Conservation (phyloP, 2,113 vertebrate genomes). For the Carollia perspicillata region DNA sequence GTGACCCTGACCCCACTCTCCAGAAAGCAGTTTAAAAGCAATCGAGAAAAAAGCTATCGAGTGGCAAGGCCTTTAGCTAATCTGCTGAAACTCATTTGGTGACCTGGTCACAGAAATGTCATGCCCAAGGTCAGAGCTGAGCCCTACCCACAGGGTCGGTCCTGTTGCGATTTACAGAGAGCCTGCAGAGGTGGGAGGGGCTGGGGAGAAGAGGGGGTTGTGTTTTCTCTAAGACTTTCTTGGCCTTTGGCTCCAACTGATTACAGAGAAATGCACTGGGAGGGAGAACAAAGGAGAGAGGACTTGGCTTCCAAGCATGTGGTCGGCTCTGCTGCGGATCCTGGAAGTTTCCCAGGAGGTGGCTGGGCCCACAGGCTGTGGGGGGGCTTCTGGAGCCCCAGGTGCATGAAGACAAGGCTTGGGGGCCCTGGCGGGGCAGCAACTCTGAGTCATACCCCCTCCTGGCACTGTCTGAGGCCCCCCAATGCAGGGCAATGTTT, state of each 20-base stretch:
- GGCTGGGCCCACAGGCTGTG: background rate
- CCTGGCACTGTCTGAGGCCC: background rate
- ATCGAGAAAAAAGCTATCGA: accelerated
- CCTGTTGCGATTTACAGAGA: background rate
- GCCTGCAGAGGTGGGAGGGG: background rate
- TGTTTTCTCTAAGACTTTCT: slow-evolving; percentile 40
- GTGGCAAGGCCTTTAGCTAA: background rate
- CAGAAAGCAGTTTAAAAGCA: background rate
- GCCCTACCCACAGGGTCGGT: background rate
- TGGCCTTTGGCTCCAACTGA: slow-evolving; percentile 42
- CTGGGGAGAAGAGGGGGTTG: background rate
- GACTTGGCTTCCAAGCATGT: slow-evolving; percentile 39
- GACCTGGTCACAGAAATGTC: background rate
- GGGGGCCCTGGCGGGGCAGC: background rate
- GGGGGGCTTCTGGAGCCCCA: background rate
- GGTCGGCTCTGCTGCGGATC: background rate
- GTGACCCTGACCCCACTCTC: background rate
- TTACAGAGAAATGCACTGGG: slow-evolving; percentile 43
- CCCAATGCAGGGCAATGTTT: background rate
- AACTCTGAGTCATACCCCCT: background rate
- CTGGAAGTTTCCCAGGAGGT: slow-evolving; percentile 14
- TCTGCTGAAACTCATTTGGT: background rate
- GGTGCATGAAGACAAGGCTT: background rate
- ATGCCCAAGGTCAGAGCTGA: background rate
- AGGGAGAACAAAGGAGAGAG: slow-evolving; percentile 64